These are phyloP conservation scores for Myiotriccus ornatus DNA, from an alignment of 2,797 vertebrate species.

Conservation along the genomic window DNA sequence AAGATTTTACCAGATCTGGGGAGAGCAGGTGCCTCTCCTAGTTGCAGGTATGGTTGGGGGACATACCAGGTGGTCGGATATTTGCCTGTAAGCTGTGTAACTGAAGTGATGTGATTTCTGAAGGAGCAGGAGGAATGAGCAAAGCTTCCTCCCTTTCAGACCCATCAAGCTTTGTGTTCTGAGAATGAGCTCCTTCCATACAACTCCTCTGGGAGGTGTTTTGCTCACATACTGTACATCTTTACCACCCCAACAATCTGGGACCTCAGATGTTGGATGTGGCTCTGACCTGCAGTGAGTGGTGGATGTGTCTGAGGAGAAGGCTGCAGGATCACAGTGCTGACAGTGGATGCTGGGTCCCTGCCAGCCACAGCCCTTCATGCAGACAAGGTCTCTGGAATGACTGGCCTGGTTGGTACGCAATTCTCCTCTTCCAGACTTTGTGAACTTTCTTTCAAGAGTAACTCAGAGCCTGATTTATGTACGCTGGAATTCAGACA, in stretches of 20 bases:
- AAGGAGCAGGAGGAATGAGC: background rate
- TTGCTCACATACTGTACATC: fast-evolving
- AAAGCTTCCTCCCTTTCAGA: background rate
- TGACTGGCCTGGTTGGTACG: background rate
- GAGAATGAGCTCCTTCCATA: background rate
- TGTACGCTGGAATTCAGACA: background rate
- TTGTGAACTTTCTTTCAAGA: background rate
- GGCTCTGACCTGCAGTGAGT: background rate
- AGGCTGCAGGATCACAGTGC: background rate
- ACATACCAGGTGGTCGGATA: no score
- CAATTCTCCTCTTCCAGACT: background rate
- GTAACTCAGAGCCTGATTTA: background rate
- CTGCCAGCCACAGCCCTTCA: background rate
- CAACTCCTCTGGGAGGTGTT: background rate
- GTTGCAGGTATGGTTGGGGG: background rate
- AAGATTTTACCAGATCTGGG: background rate
- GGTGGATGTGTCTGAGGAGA: background rate
- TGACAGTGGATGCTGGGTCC: background rate
- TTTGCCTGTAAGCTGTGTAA: background rate
- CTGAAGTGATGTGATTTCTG: background rate
- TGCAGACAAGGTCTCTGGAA: background rate
- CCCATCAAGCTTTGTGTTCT: background rate
- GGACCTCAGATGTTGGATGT: fast-evolving
- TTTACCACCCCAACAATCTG: background rate
- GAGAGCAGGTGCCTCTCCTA: background rate